Percentiles rank a stretch among this genome's conserved stretches.
Conservation (phyloP, 2,113 vertebrate genomes). For the Alces alces region DNA sequence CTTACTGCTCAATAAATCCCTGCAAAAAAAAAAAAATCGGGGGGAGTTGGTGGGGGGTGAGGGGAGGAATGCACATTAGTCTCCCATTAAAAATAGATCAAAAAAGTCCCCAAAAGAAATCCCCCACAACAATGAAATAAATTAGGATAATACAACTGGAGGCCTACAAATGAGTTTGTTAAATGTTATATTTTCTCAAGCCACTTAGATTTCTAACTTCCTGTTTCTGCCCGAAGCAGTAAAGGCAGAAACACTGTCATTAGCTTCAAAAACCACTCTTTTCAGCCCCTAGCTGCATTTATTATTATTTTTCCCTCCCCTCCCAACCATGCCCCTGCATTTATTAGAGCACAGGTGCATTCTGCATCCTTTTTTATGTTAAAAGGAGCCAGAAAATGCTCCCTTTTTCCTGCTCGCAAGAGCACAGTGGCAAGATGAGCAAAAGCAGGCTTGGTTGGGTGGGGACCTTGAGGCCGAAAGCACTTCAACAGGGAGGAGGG, state of each 20-base stretch:
- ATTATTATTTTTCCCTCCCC: neutral
- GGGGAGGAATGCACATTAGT: neutral
- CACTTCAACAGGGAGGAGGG: slow-evolving; percentile 10
- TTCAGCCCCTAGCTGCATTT: neutral
- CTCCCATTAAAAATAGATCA: slow-evolving; percentile 58
- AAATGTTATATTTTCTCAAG: slow-evolving; percentile 42
- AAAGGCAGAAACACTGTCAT: slow-evolving; percentile 41
- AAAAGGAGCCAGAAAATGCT: neutral
- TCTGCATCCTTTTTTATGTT: neutral
- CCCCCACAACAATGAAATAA: slow-evolving; percentile 59
- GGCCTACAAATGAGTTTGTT: slow-evolving; percentile 36
- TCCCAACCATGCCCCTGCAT: neutral
- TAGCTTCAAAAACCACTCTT: slow-evolving; percentile 43
- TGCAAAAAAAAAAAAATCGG: rapidly evolving
- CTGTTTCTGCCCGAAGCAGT: slow-evolving; percentile 27
- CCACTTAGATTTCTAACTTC: slow-evolving; percentile 51
- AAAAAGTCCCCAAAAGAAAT: slow-evolving; percentile 40
- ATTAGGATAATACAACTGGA: neutral
- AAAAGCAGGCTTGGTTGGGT: neutral
- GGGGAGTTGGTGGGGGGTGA: neutral
- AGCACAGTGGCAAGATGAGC: neutral
- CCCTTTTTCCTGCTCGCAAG: neutral
- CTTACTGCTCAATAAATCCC: slow-evolving; percentile 1
- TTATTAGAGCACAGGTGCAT: slow-evolving; percentile 1
- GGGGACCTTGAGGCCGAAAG: slow-evolving; percentile 24